A percentile compares a stretch with the other conserved stretches of the same genome.
Evolutionary conservation across 2,888 invertebrate species (phyloP).

Genomic region (Phanerotoma sp.): DNA sequence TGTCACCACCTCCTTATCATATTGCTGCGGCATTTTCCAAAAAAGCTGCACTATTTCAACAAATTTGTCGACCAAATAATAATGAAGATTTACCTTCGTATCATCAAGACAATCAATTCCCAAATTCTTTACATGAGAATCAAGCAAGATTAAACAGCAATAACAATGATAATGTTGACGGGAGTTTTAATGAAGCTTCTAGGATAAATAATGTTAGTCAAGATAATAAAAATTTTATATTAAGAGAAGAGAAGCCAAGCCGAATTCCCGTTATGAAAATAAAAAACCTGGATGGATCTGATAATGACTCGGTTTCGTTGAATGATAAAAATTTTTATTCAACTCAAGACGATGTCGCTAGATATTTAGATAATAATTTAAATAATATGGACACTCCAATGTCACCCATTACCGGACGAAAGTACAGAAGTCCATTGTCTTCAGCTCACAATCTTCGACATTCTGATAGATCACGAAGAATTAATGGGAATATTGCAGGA

Average conservation of each 20-base stretch:
- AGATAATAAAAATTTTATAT: constrained; percentile 8
- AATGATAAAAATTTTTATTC: constrained; percentile 37
- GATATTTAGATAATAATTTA: constrained; percentile 11
- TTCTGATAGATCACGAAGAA: constrained; percentile 38
- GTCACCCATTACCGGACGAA: constrained; percentile 51
- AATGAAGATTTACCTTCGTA: constrained; percentile 12
- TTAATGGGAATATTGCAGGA: constrained; percentile 36
- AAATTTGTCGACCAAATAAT: constrained; percentile 38
- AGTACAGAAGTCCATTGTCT: constrained; percentile 49
- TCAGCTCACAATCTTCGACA: constrained; percentile 34
- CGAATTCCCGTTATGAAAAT: constrained; percentile 47
- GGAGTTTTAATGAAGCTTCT: background rate
- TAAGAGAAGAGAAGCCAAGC: constrained; percentile 41
- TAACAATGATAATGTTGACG: constrained; percentile 11
- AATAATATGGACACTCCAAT: constrained; percentile 43
- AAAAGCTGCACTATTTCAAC: constrained; percentile 62
- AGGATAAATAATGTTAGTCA: background rate
- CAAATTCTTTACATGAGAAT: constrained; percentile 10
- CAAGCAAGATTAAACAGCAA: constrained; percentile 14
- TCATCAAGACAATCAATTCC: constrained; percentile 22
- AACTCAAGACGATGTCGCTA: constrained; percentile 38
- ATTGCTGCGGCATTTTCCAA: constrained; percentile 82
- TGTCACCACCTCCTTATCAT: constrained; percentile 76
- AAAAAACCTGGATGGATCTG: constrained; percentile 44
- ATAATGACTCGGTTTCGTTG: constrained; percentile 37